Base-by-base conservation (phyloP, 2,888 invertebrate genomes). In the Orgyia antiqua region DNA sequence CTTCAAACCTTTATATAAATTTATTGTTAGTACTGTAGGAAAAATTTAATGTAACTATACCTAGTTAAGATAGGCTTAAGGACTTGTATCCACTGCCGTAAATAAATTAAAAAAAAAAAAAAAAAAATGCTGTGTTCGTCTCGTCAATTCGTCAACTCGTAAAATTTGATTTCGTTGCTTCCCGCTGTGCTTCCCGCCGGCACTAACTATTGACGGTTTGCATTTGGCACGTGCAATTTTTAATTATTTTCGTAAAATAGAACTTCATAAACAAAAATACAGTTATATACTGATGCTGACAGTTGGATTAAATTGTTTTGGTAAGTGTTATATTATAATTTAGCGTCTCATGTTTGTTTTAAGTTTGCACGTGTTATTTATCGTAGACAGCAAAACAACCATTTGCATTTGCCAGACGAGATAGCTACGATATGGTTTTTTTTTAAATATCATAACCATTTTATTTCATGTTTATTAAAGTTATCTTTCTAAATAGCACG, bases 151-250 rank as follows among this genome's bases (percentile, higher is more conserved):
- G 72, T 66, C 61, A 45, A 48, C 53, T 55, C 39, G 54, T 60
- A 58, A 62, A 64, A 70, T 79, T 75, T 71, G 64, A 71, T 78
- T 76, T 72, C 65, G 73, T 80, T 83, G 82, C 79, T 82, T 82
- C 82, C 84, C 80, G 75, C 23, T 6, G 15, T 15, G 65, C 73
- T 80, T 83, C 83, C 79, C 83, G 83, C 82, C 83, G 80, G 75
- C 20, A 20, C 20, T 20, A 6, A 15, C 70, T 65, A 51, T 63
- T 79, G 79, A 80, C 82, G 79, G 84, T 76, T 78, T 76, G 72
- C 64, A 68, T 82, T 83, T 78, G 73, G 84, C 86, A 84, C 86
- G 86, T 86, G 84, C 78, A 75, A 74, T 58, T 80, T 78, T 69
- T 65, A 62, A 54, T 69, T 37, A 50, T 59, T 67, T 63, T 62